Percentiles rank a stretch among this genome's conserved stretches.
Conservation (phyloP, 1,140 invertebrate genomes). For the Calliphora vicina region DNA sequence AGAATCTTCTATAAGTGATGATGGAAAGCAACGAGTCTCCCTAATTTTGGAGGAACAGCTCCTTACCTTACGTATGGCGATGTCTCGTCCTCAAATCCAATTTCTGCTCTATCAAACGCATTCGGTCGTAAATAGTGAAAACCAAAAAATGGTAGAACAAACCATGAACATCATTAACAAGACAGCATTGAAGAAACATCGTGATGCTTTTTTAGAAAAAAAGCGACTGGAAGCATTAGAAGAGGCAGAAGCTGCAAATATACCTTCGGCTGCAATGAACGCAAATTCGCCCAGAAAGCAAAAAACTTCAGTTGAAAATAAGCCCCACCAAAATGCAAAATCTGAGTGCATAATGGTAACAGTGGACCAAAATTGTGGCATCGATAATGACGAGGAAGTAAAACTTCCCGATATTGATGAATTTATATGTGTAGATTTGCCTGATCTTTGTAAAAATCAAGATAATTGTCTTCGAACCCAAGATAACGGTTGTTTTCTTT, state of each 20-base stretch:
- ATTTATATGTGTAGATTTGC: slow-evolving; percentile 70
- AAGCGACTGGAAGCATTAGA: slow-evolving; percentile 57
- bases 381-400: slow-evolving; percentile 7
- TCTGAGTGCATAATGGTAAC: neutral
- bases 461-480: slow-evolving; percentile 63
- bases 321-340: slow-evolving; percentile 26
- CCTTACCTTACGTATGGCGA: slow-evolving; percentile 70
- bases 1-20: slow-evolving; percentile 70
- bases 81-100: slow-evolving; percentile 77
- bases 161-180: slow-evolving; percentile 71
- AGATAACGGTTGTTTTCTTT: slow-evolving; percentile 74
- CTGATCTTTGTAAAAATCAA: slow-evolving; percentile 66
- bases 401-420: slow-evolving; percentile 73
- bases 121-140: slow-evolving; percentile 73
- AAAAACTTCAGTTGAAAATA: slow-evolving; percentile 42
- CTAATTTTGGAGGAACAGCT: slow-evolving; percentile 73
- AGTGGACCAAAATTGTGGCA: neutral
- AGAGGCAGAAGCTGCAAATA: slow-evolving; percentile 55
- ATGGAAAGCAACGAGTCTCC: slow-evolving; percentile 68
- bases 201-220: slow-evolving; percentile 53
- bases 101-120: slow-evolving; percentile 76
- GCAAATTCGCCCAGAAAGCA: slow-evolving; percentile 51
- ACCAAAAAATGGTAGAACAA: slow-evolving; percentile 70
- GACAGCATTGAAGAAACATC: slow-evolving; percentile 70
- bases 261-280: slow-evolving; percentile 55